phyloP scores from a whole-genome alignment of 2,113 vertebrate species.

The Anhinga rufa region DNA sequence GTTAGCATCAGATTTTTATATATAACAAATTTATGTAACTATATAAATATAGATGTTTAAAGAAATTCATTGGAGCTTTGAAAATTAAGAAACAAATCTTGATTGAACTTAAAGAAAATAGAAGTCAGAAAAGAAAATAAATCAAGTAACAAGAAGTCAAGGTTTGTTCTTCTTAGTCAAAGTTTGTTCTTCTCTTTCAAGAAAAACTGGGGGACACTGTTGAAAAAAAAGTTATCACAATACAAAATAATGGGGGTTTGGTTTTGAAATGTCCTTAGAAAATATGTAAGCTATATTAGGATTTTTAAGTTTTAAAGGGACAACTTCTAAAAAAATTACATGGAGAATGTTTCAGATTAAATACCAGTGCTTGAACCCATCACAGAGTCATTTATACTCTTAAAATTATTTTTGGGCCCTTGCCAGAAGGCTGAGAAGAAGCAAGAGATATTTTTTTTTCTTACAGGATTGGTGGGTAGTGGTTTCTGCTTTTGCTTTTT shows the following conservation, averaged over 20 bases:
- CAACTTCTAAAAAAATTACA: background rate
- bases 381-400: background rate
- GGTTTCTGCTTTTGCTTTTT: background rate
- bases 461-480: background rate
- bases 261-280: background rate
- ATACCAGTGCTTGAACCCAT: background rate
- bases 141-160: background rate
- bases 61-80: background rate
- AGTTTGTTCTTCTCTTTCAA: background rate
- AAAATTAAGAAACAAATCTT: background rate
- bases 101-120: background rate
- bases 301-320: background rate
- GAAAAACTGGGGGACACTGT: background rate
- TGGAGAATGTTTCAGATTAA: background rate
- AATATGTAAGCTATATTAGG: background rate
- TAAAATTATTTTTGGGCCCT: background rate
- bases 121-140: background rate
- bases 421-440: background rate
- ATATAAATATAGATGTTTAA: background rate
- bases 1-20: background rate
- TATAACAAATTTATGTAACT: background rate
- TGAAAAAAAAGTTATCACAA: background rate
- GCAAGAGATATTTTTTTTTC: background rate
- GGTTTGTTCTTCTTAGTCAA: background rate
- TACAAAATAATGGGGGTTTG: background rate